Base-by-base conservation (phyloP, 2,888 invertebrate genomes). In the Volucella inanis region DNA sequence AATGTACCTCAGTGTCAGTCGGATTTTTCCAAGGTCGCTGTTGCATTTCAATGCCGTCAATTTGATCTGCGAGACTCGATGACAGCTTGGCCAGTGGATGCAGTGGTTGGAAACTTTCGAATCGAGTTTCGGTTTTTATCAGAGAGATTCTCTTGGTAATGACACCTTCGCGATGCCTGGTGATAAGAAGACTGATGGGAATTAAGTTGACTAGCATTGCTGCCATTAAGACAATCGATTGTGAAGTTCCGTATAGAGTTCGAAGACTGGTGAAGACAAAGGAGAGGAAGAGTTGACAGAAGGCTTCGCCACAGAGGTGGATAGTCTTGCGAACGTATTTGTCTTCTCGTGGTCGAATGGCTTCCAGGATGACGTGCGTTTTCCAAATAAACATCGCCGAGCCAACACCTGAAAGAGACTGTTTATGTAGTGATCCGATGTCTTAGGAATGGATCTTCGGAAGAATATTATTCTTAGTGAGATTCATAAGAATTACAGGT, bases 251-350 rank as follows among this genome's bases (percentile, higher is more conserved):
- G 31, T 92, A 92, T 1, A 92, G 87, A 0, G 92, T 91, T 15
- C 91, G 90, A 41, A 92, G 88, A 78, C 92, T 92, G 86, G 92
- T 92, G 65, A 92, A 91, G 8, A 92, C 92, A 67, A 92, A 92
- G 4, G 92, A 92, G 0, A 92, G 88, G 71, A 92, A 92, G 10
- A 92, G 88, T 84, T 92, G 92, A 74, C 92, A 92, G 81, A 92
- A 92, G 14, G 92, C 92, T 83, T 92, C 92, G 14, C 92, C 92
- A 61, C 91, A 91, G 15, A 92, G 83, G 50, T 90, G 91, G 38
- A 92, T 91, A 0, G 92, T 92, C 71, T 91, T 91, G 38, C 91
- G 89, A 2, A 92, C 92, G 54, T 90, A 91, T 81, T 91, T 91
- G 65, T 92, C 92, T 77, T 92, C 92, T 0, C 91, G 90, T 9